These are phyloP conservation scores for Corydoras sp. DNA, from an alignment of 2,113 vertebrate species.

Conservation along the genomic window DNA sequence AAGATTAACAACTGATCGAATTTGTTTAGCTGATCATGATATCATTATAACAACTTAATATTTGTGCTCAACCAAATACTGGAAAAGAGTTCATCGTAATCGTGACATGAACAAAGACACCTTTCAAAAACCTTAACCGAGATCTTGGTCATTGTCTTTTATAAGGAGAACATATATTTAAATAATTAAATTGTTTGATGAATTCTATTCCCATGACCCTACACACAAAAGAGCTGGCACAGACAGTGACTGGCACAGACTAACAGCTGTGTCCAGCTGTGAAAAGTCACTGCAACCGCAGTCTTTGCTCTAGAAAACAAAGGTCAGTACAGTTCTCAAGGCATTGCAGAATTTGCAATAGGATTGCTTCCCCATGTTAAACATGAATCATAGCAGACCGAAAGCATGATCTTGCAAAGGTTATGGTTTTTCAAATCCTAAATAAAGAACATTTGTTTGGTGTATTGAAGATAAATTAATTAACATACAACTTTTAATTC, in stretches of 20 bases:
- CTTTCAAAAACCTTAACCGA: too few relatives aligned
- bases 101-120: too few relatives aligned
- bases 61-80: too few relatives aligned
- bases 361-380: neutral
- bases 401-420: neutral
- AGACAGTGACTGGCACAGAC: neutral
- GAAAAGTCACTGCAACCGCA: conserved; percentile 9
- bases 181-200: neutral
- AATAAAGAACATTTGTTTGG: too few relatives aligned
- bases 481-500: too few relatives aligned
- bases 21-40: too few relatives aligned
- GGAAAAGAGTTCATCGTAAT: too few relatives aligned
- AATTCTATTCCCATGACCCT: neutral
- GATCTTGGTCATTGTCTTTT: neutral
- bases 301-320: neutral
- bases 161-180: neutral
- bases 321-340: conserved; percentile 11
- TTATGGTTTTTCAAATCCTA: too few relatives aligned
- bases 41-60: too few relatives aligned
- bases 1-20: too few relatives aligned
- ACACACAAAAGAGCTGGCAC: conserved; percentile 5
- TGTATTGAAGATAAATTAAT: too few relatives aligned
- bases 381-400: neutral
- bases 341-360: neutral
- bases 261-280: conserved; percentile 22